Conservation (phyloP, 2,888 invertebrate genomes). For the Tryphoninae sp. region DNA sequence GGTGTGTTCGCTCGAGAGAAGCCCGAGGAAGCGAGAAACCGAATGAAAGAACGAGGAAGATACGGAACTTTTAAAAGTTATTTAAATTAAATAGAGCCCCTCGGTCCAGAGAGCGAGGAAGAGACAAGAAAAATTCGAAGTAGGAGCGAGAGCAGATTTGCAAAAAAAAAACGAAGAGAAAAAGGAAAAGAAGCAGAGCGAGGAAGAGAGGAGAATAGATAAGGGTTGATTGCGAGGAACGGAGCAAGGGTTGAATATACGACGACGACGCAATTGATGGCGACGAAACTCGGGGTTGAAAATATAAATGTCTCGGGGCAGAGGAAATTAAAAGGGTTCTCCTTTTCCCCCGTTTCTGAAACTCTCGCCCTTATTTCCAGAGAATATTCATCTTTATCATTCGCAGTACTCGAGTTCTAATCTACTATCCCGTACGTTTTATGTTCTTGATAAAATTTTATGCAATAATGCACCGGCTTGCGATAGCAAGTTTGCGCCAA, state of each 20-base stretch:
- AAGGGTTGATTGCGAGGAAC: constrained; percentile 70
- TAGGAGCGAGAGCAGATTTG: constrained; percentile 37
- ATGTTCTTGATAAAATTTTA: neutral
- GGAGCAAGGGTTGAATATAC: constrained; percentile 2
- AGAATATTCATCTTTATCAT: constrained; percentile 15
- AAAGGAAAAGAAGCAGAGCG: constrained; percentile 52
- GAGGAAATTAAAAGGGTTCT: constrained; percentile 73
- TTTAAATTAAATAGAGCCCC: constrained; percentile 76
- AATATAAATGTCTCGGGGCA: constrained; percentile 68
- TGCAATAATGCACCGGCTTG: neutral
- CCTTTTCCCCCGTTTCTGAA: constrained; percentile 51
- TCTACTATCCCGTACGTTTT: neutral
- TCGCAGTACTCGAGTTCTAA: neutral
- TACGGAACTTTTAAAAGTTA: constrained; percentile 74
- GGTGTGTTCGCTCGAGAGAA: constrained; percentile 56
- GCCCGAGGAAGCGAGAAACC: constrained; percentile 44
- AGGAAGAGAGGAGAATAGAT: constrained; percentile 63
- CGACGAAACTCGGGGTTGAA: constrained; percentile 72
- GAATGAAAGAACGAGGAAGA: constrained; percentile 46
- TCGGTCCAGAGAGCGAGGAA: constrained; percentile 36
- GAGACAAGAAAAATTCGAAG: constrained; percentile 48
- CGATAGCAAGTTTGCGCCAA: neutral
- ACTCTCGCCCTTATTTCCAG: constrained; percentile 27
- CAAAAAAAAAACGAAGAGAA: constrained; percentile 15
- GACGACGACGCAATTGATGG: constrained; percentile 69